Evolutionary conservation across 92 coral and sea anemone species (phyloP), one percentile per base, ranked within the genome.

Genomic region (Palythoa grandiflora): DNA sequence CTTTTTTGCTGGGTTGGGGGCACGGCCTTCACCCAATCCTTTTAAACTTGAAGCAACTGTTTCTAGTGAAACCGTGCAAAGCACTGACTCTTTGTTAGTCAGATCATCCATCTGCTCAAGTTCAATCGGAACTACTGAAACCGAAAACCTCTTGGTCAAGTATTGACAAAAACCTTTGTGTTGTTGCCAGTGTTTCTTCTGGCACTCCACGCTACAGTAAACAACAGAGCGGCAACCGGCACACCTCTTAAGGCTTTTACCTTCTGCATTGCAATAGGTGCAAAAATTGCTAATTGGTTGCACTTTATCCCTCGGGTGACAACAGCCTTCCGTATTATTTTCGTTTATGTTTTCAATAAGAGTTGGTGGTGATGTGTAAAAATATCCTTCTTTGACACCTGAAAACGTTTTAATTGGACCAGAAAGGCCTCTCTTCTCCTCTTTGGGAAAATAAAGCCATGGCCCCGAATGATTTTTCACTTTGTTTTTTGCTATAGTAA

Each of bases 401-500:
- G 17, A 2, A 17, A 35, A 74, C 3, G 84, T 65, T 47, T 1
- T 12, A 15, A 44, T 10, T 1, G 68, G 61, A n/a, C n/a, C n/a
- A n/a, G n/a, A n/a, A 16, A 14, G 3, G 4, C 13, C 54, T 16
- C 38, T 50, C 21, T 1, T 14, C 10, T 57, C 35, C 6, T 12
- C 1, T 20, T 65, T 37, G 48, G 20, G 80, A 9, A n/a, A 52
- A n/a, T 77, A 80, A 5, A 93, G 39, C 90, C 94, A 85, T 5
- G 94, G 91, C 19, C 96, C 95, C 35, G 70, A 68, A 87, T 94
- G 89, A n/a, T 88, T 89, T 60, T 88, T 71, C 15, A 94, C 91
- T 7, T 68, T 65, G 71, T 94, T 94, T 2, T 71, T 47, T 61
- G 66, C 73, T 9, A 94, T 47, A 2, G 52, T 21, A 59, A 92